A percentile compares a stretch with the other conserved stretches of the same genome.
These are phyloP conservation scores for Athetis lepigone DNA, from an alignment of 2,888 invertebrate genomes.

Conservation along the genomic window DNA sequence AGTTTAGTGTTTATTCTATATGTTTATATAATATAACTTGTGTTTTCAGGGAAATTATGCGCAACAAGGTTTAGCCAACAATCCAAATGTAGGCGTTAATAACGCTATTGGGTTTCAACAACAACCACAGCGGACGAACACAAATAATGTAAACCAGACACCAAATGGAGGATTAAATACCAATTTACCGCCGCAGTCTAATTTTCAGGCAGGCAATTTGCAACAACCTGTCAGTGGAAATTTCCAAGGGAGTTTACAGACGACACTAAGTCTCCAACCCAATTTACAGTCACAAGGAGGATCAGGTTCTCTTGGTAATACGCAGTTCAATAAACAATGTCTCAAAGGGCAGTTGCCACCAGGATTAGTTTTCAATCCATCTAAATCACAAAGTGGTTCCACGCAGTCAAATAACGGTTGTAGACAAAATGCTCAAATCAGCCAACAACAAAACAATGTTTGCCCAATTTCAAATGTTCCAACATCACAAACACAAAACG, in stretches of 20 bases:
- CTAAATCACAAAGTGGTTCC: slow-evolving; percentile 12
- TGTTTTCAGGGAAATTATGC: slow-evolving; percentile 66
- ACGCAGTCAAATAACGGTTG: slow-evolving; percentile 35
- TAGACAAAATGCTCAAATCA: slow-evolving; percentile 33
- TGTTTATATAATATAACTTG: slow-evolving; percentile 11
- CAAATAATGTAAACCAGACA: slow-evolving; percentile 58
- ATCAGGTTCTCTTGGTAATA: slow-evolving; percentile 37
- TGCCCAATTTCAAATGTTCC: slow-evolving; percentile 27
- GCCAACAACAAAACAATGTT: slow-evolving; percentile 45
- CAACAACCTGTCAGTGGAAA: slow-evolving; percentile 57
- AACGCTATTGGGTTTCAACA: slow-evolving; percentile 56
- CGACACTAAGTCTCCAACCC: slow-evolving; percentile 61
- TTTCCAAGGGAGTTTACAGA: slow-evolving; percentile 62
- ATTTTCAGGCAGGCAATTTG: slow-evolving; percentile 49
- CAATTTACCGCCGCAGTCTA: slow-evolving; percentile 51
- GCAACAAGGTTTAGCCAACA: slow-evolving; percentile 64
- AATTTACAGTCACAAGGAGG: slow-evolving; percentile 47
- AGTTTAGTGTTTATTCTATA: slow-evolving; percentile 14
- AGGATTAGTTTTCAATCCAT: slow-evolving; percentile 28
- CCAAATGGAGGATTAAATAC: slow-evolving; percentile 54
- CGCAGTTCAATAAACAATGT: slow-evolving; percentile 53
- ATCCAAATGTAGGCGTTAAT: slow-evolving; percentile 61
- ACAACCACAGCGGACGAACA: slow-evolving; percentile 47
- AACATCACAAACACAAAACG: slow-evolving; percentile 29
- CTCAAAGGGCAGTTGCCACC: slow-evolving; percentile 34